These are phyloP conservation scores for Neosilurus hyrtlii DNA, from an alignment of 2,797 vertebrate genomes.

Conservation along the genomic window DNA sequence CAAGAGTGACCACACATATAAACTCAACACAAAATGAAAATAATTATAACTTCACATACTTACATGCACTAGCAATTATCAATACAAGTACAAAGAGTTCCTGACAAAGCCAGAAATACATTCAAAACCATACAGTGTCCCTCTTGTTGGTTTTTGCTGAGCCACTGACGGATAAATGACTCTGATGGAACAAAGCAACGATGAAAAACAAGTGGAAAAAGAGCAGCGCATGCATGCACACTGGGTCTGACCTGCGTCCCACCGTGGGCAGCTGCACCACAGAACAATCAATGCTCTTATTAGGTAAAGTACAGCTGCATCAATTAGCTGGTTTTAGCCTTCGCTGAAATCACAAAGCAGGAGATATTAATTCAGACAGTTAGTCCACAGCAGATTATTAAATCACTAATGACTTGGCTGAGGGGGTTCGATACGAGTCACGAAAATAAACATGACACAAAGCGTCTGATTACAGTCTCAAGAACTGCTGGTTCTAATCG, in stretches of 20 bases:
- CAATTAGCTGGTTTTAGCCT: constrained; percentile 60
- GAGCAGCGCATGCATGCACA: neutral
- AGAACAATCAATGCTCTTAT: constrained; percentile 61
- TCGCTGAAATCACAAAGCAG: constrained; percentile 16
- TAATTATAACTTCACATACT: neutral
- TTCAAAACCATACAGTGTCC: neutral
- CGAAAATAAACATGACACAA: neutral
- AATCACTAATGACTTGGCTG: constrained; percentile 35
- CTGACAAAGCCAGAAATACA: neutral
- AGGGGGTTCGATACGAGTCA: neutral
- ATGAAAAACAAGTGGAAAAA: neutral
- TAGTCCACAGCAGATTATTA: constrained; percentile 6
- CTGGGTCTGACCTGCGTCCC: neutral
- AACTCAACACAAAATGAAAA: neutral
- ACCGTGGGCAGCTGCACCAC: constrained; percentile 26
- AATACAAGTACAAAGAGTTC: neutral
- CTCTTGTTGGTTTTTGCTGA: neutral
- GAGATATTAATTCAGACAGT: constrained; percentile 5
- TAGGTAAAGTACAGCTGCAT: constrained; percentile 54
- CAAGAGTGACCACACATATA: neutral
- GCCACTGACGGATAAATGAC: neutral
- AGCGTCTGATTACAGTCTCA: neutral
- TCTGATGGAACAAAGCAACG: neutral
- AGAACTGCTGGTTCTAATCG: neutral
- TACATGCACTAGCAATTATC: neutral